Evolutionary conservation across 2,797 vertebrate genomes (phyloP).

Genomic region (Dipus sagitta): DNA sequence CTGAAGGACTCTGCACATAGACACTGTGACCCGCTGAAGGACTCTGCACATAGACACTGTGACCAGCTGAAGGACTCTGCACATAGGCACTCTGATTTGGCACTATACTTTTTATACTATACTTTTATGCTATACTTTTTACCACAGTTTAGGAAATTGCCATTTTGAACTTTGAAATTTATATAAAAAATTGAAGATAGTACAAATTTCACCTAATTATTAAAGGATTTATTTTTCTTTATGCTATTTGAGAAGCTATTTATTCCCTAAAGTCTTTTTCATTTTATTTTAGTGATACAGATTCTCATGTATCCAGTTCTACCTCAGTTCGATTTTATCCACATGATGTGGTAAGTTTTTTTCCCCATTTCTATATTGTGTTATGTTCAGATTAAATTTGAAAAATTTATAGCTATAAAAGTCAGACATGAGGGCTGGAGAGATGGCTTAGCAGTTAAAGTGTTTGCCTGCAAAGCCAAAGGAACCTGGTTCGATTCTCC

Average conservation of each 20-base stretch:
- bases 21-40: neutral
- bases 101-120: too few species aligned
- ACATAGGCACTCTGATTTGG: neutral
- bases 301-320: constrained; percentile 99
- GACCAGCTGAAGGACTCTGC: too few species aligned
- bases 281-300: constrained; percentile 95
- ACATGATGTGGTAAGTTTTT: constrained; percentile 97
- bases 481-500: too few species aligned
- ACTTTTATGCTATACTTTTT: neutral
- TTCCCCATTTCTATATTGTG: constrained; percentile 70
- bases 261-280: constrained; percentile 85
- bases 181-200: constrained; percentile 11
- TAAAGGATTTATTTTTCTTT: constrained; percentile 55
- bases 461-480: too few species aligned
- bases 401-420: neutral
- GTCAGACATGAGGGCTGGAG: neutral
- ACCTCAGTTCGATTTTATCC: constrained; percentile 99
- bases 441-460: too few species aligned
- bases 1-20: neutral
- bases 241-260: constrained; percentile 32
- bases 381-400: constrained; percentile 42
- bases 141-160: constrained; percentile 18
- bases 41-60: neutral
- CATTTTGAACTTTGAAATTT: constrained; percentile 51
- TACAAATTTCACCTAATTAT: constrained; percentile 42